Evolutionary conservation across 2,797 vertebrate genomes (phyloP).

Genomic region (Falco columbarius): DNA sequence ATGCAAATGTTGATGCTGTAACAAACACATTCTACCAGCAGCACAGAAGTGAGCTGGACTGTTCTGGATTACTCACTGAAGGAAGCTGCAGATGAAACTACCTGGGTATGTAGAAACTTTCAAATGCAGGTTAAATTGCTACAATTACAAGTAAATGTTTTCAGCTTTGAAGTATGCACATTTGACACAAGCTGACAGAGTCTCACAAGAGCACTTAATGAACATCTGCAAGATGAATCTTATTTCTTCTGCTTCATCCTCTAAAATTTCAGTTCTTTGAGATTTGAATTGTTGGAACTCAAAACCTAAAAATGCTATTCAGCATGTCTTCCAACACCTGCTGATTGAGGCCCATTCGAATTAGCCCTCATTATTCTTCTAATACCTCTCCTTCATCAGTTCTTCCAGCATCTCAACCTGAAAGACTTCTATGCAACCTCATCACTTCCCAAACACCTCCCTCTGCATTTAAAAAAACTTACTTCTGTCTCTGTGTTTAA

Average conservation of each 20-base stretch:
- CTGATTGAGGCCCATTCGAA: neutral
- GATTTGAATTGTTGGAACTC: neutral
- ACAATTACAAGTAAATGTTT: accelerated
- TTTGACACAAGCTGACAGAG: neutral
- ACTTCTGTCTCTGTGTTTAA: neutral
- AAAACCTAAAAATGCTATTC: neutral
- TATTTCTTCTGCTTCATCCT: neutral
- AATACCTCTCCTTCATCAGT: neutral
- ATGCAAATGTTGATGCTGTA: neutral
- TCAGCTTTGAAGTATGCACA: neutral
- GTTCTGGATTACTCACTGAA: neutral
- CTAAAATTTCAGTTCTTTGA: neutral
- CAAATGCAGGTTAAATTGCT: neutral
- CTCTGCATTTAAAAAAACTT: neutral
- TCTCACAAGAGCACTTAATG: slow-evolving; percentile 2
- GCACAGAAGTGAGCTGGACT: neutral
- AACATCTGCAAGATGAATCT: slow-evolving; percentile 15
- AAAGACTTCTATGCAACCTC: neutral
- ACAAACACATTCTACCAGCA: neutral
- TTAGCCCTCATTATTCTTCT: neutral
- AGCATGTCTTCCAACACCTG: neutral
- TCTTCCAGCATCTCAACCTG: neutral
- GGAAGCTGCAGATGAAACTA: neutral
- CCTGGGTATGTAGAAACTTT: neutral
- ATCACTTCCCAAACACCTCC: neutral